Percentiles rank a stretch among this genome's conserved stretches.
These are phyloP conservation scores for Coregonus clupeaformis DNA, from an alignment of 2,113 vertebrate genomes.

Conservation along the genomic window DNA sequence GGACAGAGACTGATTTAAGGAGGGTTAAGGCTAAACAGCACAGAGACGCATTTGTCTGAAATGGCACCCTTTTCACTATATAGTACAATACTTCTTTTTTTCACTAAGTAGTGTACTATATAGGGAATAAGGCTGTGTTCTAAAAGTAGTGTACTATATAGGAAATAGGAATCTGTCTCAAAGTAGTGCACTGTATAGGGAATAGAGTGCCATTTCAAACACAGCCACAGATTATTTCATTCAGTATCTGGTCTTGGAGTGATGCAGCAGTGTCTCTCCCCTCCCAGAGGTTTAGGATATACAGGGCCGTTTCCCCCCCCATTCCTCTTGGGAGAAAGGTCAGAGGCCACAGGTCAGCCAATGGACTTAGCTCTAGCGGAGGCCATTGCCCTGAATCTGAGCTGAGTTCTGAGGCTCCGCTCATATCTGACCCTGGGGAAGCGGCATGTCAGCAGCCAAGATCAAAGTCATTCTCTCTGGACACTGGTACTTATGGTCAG, in stretches of 20 bases:
- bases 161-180: no score
- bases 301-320: not conserved
- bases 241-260: constrained; percentile 11
- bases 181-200: no score
- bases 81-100: no score
- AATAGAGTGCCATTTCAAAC: no score
- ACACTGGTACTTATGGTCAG: constrained; percentile 27
- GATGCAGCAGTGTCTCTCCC: not conserved
- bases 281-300: not conserved
- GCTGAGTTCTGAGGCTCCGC: constrained; percentile 49
- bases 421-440: constrained; percentile 42
- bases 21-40: no score
- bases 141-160: no score
- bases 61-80: no score
- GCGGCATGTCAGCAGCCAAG: constrained; percentile 28
- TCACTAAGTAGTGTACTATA: no score
- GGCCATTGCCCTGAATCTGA: constrained; percentile 49
- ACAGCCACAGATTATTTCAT: no score
- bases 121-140: no score
- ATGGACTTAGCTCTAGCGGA: constrained; percentile 16
- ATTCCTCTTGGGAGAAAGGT: constrained; percentile 27
- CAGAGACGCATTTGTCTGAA: no score
- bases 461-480: constrained; percentile 50
- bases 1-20: not conserved
- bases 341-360: constrained; percentile 45